A percentile compares a stretch with the other conserved stretches of the same genome.
Evolutionary conservation across 2,797 vertebrate genomes (phyloP).

Genomic region (Tragelaphus eurycerus): DNA sequence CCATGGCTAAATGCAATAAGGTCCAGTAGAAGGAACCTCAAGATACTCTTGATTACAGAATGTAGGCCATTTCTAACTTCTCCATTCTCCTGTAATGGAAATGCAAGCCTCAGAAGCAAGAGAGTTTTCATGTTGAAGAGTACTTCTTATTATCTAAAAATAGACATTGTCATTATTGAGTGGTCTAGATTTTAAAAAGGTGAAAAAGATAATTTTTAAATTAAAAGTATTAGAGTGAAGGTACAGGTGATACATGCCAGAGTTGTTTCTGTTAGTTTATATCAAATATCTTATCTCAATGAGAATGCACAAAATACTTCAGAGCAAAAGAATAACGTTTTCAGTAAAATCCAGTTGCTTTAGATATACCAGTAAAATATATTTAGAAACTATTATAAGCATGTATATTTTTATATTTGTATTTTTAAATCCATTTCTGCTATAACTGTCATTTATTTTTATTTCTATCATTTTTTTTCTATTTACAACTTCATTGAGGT

Average conservation of each 20-base stretch:
- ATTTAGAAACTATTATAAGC: neutral
- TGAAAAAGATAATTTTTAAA: neutral
- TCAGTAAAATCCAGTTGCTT: conserved; percentile 26
- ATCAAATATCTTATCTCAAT: neutral
- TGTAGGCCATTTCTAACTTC: neutral
- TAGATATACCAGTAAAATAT: neutral
- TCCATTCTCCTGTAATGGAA: neutral
- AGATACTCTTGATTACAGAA: neutral
- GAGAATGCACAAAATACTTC: conserved; percentile 20
- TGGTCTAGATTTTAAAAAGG: neutral
- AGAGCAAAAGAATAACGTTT: conserved; percentile 11
- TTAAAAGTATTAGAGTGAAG: neutral
- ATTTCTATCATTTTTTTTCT: neutral
- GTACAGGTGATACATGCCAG: neutral
- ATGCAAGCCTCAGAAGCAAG: neutral
- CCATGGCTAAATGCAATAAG: neutral
- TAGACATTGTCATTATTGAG: neutral
- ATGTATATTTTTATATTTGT: neutral
- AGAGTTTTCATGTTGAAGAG: neutral
- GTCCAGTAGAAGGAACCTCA: neutral
- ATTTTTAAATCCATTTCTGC: neutral
- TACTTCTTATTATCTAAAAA: neutral
- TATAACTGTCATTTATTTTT: neutral
- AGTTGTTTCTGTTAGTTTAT: neutral
- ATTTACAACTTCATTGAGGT: neutral